Percentiles rank a stretch among this genome's conserved stretches.
Evolutionary conservation across 2,797 vertebrate genomes (phyloP).

Genomic region (Phrynocephalus guinanensis): DNA sequence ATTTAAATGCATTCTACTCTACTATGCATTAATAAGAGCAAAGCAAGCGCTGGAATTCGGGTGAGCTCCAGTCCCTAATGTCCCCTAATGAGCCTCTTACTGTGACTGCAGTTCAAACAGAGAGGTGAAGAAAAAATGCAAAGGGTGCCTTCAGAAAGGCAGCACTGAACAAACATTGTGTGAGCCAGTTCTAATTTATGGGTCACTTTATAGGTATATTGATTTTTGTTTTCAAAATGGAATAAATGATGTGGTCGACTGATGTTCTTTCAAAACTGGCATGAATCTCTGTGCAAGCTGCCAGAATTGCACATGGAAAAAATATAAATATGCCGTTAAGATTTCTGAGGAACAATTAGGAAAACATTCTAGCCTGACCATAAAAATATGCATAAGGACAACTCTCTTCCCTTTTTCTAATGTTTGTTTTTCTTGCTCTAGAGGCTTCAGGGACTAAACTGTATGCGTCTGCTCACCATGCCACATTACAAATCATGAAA

Average conservation of each 20-base stretch:
- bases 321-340: conserved; percentile 68
- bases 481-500: conserved; percentile 59
- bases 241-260: conserved; percentile 88
- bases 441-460: conserved; percentile 62
- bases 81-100: conserved; percentile 91
- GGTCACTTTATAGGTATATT: conserved; percentile 92
- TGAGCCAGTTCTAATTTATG: conserved; percentile 89
- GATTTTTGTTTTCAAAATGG: conserved; percentile 94
- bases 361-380: conserved; percentile 67
- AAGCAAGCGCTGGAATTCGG: conserved; percentile 88
- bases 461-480: conserved; percentile 58
- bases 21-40: conserved; percentile 96
- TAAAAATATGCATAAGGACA: conserved; percentile 44
- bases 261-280: conserved; percentile 82
- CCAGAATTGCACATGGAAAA: conserved; percentile 59
- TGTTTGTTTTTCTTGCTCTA: conserved; percentile 55
- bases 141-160: conserved; percentile 86
- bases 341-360: conserved; percentile 74
- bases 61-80: conserved; percentile 89
- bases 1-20: conserved; percentile 95
- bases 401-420: conserved; percentile 54
- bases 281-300: conserved; percentile 67
- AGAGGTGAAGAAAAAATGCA: conserved; percentile 89
- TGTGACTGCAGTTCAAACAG: conserved; percentile 92
- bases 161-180: conserved; percentile 89